Evolutionary conservation across 2,888 invertebrate genomes (phyloP).

Genomic region (Agrotis exclamationis): DNA sequence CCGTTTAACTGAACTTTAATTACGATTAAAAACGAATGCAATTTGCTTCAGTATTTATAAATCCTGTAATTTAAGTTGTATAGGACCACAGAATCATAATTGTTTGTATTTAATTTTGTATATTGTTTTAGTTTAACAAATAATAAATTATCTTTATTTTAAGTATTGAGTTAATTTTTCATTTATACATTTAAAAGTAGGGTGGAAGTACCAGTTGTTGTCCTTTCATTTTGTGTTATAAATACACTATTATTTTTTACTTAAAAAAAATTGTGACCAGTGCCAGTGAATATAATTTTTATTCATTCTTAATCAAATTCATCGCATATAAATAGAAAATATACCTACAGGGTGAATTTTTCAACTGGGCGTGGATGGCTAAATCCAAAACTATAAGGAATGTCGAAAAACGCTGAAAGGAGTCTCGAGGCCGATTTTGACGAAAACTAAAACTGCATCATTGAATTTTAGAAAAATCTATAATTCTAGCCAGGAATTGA

Average conservation of each 20-base stretch:
- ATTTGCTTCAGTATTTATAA: conserved; percentile 31
- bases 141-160: conserved; percentile 6
- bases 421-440: too few species aligned
- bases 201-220: conserved; percentile 32
- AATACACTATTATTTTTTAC: not conserved
- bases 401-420: too few species aligned
- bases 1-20: too few species aligned
- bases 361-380: too few species aligned
- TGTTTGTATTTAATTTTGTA: conserved; percentile 49
- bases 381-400: too few species aligned
- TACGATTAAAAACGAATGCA: conserved; percentile 18
- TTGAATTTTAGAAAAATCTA: too few species aligned
- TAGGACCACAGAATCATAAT: conserved; percentile 37
- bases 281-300: not conserved
- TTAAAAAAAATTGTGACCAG: not conserved
- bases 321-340: not conserved
- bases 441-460: too few species aligned
- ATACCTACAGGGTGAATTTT: too few species aligned
- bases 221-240: not conserved
- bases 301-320: not conserved
- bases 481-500: too few species aligned
- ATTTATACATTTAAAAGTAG: not conserved
- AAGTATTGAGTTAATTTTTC: not conserved
- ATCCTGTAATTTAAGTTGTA: conserved; percentile 37
- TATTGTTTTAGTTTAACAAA: conserved; percentile 28